Conservation (phyloP, 2,888 invertebrate genomes). For the Mactromeris polynyma region DNA sequence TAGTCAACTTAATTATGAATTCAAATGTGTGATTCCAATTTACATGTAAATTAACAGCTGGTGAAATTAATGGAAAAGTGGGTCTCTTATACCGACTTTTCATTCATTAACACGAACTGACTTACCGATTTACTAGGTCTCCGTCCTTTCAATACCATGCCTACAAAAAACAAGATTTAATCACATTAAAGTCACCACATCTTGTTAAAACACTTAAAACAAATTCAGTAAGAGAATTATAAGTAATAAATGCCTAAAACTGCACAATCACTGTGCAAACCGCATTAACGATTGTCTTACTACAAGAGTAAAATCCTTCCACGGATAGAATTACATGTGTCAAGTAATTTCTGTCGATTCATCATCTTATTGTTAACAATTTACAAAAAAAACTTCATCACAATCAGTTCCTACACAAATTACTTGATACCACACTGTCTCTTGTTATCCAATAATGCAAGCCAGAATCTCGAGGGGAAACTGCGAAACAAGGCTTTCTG, state of each 20-base stretch:
- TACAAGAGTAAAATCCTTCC: background rate
- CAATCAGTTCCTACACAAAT: background rate
- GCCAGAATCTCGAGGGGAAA: no score
- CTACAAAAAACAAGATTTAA: constrained; percentile 57
- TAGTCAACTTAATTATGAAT: no score
- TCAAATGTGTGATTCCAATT: background rate
- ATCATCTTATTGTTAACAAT: background rate
- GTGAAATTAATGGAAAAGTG: no score
- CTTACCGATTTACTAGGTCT: constrained; percentile 70
- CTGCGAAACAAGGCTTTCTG: no score
- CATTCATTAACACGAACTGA: background rate
- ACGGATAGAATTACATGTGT: background rate
- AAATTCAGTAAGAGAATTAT: background rate
- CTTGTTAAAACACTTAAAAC: background rate
- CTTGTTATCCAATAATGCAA: no score
- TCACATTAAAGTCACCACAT: background rate
- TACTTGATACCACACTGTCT: background rate
- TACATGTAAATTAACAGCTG: no score
- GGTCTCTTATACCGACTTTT: background rate
- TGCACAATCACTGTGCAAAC: background rate
- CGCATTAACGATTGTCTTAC: background rate
- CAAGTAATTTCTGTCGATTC: background rate
- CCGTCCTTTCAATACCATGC: constrained; percentile 72
- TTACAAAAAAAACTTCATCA: background rate
- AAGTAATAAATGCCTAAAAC: background rate